Percentiles rank a stretch among this genome's conserved stretches.
Conservation (phyloP, 2,113 vertebrate genomes). For the Piaya cayana region DNA sequence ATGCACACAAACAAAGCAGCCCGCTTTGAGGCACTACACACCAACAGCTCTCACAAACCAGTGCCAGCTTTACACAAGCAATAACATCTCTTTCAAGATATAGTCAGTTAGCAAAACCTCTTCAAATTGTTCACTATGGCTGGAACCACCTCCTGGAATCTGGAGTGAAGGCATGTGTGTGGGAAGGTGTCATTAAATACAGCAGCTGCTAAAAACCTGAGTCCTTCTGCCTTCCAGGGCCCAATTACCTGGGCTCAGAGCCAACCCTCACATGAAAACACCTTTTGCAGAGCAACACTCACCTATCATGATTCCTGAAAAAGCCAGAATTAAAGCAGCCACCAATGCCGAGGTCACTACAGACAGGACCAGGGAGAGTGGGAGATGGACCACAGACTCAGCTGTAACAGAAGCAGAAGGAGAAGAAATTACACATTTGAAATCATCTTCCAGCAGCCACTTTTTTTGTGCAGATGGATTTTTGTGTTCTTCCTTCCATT, state of each 20-base stretch:
- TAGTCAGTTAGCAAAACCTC: not conserved
- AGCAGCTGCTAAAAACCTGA: not conserved
- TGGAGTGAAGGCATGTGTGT: not conserved
- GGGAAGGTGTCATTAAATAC: constrained; percentile 2
- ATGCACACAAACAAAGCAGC: not conserved
- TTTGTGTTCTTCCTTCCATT: not conserved
- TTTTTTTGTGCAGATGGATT: not conserved
- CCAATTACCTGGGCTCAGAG: constrained; percentile 10
- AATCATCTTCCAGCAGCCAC: not conserved
- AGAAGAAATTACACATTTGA: not conserved
- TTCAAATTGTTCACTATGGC: not conserved
- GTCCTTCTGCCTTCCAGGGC: not conserved
- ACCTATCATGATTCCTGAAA: constrained; percentile 98
- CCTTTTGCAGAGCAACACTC: constrained; percentile 67
- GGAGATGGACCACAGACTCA: constrained; percentile 76
- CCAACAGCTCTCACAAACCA: not conserved
- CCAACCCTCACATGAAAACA: not conserved
- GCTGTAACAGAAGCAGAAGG: constrained; percentile 69
- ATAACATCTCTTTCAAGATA: not conserved
- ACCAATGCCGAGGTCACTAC: constrained; percentile 94
- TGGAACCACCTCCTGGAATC: not conserved
- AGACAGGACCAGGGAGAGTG: constrained; percentile 89
- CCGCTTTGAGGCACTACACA: not conserved
- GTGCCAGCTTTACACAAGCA: not conserved
- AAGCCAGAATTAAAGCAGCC: constrained; percentile 91